phyloP scores from a whole-genome alignment of 2,888 invertebrate genomes.

The Macrosoma leucophasiata region DNA sequence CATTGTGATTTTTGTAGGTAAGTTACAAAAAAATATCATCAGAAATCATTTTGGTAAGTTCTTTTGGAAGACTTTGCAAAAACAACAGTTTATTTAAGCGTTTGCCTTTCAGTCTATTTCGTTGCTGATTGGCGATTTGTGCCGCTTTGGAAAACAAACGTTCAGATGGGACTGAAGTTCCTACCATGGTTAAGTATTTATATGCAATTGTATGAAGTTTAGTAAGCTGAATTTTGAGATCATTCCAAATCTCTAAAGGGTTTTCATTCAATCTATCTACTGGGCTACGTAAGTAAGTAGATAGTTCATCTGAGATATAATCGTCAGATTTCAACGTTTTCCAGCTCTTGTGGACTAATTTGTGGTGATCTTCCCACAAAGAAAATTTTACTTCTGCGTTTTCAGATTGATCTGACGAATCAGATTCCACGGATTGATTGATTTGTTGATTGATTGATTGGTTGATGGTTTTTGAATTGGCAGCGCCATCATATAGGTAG shows the following conservation, averaged over 20 bases:
- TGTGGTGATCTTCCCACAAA: conserved; percentile 17
- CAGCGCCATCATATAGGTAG: too few relatives aligned
- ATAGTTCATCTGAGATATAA: conserved; percentile 26
- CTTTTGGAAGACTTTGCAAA: background rate
- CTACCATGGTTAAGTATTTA: conserved; percentile 25
- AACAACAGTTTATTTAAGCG: background rate
- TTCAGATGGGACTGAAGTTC: conserved; percentile 24
- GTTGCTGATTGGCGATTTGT: conserved; percentile 23
- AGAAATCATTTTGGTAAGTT: too few relatives aligned
- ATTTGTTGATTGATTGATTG: too few relatives aligned
- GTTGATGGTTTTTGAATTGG: too few relatives aligned
- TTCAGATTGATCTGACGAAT: too few relatives aligned
- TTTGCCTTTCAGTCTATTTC: conserved; percentile 9
- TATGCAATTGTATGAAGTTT: conserved; percentile 23
- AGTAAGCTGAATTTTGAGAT: conserved; percentile 21
- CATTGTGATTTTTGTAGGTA: too few relatives aligned
- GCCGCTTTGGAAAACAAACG: conserved; percentile 17
- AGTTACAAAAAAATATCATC: too few relatives aligned
- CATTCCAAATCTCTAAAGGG: conserved; percentile 24
- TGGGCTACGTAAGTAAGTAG: conserved; percentile 26
- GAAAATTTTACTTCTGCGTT: too few relatives aligned
- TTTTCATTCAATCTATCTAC: conserved; percentile 27
- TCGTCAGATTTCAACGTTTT: conserved; percentile 22
- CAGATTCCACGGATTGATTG: too few relatives aligned
- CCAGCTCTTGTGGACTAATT: conserved; percentile 22